Evolutionary conservation across 2,113 vertebrate species (phyloP).

Genomic region (Pogona vitticeps): DNA sequence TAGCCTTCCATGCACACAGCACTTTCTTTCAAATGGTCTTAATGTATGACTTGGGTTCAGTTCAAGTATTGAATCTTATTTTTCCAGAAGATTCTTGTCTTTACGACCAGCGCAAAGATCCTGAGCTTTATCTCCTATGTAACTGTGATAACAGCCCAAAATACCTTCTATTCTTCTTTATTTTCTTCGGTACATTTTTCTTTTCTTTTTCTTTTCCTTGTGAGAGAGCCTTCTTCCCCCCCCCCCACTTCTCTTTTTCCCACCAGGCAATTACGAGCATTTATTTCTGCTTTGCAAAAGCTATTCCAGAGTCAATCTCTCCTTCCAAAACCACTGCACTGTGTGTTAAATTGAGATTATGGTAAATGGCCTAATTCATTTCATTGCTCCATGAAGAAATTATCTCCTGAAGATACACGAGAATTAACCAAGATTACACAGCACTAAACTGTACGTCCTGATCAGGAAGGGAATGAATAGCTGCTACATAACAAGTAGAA

Average conservation of each 20-base stretch:
- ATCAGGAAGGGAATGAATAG: constrained; percentile 64
- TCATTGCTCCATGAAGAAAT: constrained; percentile 67
- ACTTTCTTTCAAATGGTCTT: neutral
- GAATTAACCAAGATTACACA: constrained; percentile 60
- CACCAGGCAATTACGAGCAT: neutral
- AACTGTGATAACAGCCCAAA: constrained; percentile 51
- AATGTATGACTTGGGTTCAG: constrained; percentile 25
- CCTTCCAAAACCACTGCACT: constrained; percentile 65
- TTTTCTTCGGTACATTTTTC: neutral
- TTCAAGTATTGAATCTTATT: constrained; percentile 44
- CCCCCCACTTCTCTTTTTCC: neutral
- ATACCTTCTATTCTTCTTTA: neutral
- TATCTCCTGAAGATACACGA: constrained; percentile 69
- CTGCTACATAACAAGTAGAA: neutral
- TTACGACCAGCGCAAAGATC: constrained; percentile 52
- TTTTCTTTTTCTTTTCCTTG: too few relatives aligned
- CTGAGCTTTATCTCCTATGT: constrained; percentile 58
- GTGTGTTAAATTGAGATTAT: constrained; percentile 74
- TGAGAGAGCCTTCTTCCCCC: constrained; percentile 1
- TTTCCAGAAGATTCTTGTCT: constrained; percentile 37
- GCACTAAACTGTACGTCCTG: constrained; percentile 50
- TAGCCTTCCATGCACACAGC: neutral
- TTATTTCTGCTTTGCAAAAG: constrained; percentile 58
- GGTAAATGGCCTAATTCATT: constrained; percentile 71
- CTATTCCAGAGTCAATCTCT: constrained; percentile 56